Evolutionary conservation across 2,888 invertebrate genomes (phyloP), one percentile per base, ranked within the genome.

Genomic region (Sarcophaga subvicina): DNA sequence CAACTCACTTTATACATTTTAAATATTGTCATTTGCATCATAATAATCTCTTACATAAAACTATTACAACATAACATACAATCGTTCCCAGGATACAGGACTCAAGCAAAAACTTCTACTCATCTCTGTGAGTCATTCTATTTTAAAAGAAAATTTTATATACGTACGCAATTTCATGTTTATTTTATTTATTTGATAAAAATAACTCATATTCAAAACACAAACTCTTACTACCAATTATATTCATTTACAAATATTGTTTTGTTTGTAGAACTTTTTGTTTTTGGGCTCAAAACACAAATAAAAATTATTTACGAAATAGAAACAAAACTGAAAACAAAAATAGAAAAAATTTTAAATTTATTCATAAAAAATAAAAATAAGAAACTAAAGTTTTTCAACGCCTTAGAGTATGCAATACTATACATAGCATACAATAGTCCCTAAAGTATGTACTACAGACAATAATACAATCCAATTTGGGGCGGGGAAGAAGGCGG

Each of bases 21-120:
- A 78, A 81, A 81, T 81, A 73, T 78, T 85, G 85, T 85, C 86
- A 86, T 86, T 86, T 86, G 78, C 86, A 80, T 80, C 77, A 77
- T 80, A 83, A 83, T 83, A 83, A 73, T 70, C 83, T 70, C 59
- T 69, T 12, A 67, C 67, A 37, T 11, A 20, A 14, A 45, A 67
- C 67, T 45, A 67, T 45, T 67, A 45, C 45, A 37, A 54, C 54
- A 54, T 14, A 37, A 37, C 37, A 54, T 17, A 54, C 12, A 54
- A 14, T 54, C 54, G 17, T 54, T 54, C 17, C 54, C 54, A 54
- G 12, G 17, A 17, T 17, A 54, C 17, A 54, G 17, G 4, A 54
- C 54, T 14, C 54, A 54, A 17, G 4, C 4, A 54, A 1, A 4
- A 54, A 54, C 17, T 54, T 2, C 8, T 37, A 4, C 22, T 37